Percentiles rank a stretch among this genome's conserved stretches.
Conservation (phyloP, 2,888 invertebrate species). For the Lysandra coridon region DNA sequence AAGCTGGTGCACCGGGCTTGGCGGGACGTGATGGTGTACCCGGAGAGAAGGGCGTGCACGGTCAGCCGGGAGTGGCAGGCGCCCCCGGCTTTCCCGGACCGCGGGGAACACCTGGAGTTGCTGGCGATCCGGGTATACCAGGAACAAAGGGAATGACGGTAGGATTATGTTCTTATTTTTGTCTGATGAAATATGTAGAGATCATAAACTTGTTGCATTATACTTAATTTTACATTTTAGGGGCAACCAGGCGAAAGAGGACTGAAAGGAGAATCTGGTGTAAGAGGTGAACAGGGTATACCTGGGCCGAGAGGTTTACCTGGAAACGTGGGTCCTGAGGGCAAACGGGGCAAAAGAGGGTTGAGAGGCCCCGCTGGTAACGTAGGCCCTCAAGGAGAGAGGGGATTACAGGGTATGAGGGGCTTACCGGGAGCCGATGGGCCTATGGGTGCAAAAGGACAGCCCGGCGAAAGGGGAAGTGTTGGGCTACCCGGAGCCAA, state of each 20-base stretch:
- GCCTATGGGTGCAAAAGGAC: slow-evolving; percentile 87
- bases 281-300: slow-evolving; percentile 87
- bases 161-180: slow-evolving; percentile 47
- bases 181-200: neutral
- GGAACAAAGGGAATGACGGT: slow-evolving; percentile 89
- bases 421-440: slow-evolving; percentile 90
- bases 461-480: slow-evolving; percentile 85
- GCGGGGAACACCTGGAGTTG: slow-evolving; percentile 86
- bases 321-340: slow-evolving; percentile 87
- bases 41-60: slow-evolving; percentile 90
- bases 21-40: slow-evolving; percentile 90
- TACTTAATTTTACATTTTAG: slow-evolving; percentile 58
- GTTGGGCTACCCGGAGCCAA: slow-evolving; percentile 75
- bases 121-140: slow-evolving; percentile 86
- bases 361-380: slow-evolving; percentile 87
- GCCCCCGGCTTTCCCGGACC: slow-evolving; percentile 92
- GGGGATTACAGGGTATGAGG: slow-evolving; percentile 83
- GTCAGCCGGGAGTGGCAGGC: slow-evolving; percentile 86
- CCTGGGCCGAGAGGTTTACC: slow-evolving; percentile 88
- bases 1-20: slow-evolving; percentile 86
- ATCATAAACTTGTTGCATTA: slow-evolving; percentile 17
- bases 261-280: slow-evolving; percentile 88
- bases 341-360: slow-evolving; percentile 90
- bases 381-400: slow-evolving; percentile 86
- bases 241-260: slow-evolving; percentile 90